These are phyloP conservation scores for Drosophila pseudoananassae DNA, from an alignment of 1,140 invertebrate genomes.

Conservation along the genomic window DNA sequence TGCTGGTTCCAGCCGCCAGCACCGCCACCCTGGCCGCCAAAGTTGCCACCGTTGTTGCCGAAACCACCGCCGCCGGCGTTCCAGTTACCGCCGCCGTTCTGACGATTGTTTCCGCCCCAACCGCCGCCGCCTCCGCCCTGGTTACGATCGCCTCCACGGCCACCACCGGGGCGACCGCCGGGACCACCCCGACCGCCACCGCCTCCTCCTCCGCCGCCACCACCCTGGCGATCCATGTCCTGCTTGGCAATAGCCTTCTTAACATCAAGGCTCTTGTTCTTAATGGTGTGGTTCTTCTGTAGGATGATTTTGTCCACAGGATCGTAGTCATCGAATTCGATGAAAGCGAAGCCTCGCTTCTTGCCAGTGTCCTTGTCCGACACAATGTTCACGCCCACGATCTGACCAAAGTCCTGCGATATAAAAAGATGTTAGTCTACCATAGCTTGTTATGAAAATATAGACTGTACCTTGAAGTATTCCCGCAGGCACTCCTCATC, in stretches of 20 bases:
- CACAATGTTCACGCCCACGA: slow-evolving; percentile 94
- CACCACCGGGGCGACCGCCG: slow-evolving; percentile 50
- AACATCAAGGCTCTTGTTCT: slow-evolving; percentile 91
- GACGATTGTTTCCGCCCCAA: slow-evolving; percentile 70
- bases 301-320: slow-evolving; percentile 97
- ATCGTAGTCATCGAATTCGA: slow-evolving; percentile 98
- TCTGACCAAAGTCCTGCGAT: slow-evolving; percentile 89
- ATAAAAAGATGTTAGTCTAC: not conserved
- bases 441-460: not conserved
- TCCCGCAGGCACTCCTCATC: slow-evolving; percentile 94
- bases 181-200: slow-evolving; percentile 49
- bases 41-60: slow-evolving; percentile 72
- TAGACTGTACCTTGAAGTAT: slow-evolving; percentile 88
- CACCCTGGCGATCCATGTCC: slow-evolving; percentile 87
- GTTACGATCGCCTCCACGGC: slow-evolving; percentile 62
- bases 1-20: slow-evolving; percentile 74
- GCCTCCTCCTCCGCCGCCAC: slow-evolving; percentile 58
- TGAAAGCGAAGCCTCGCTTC: slow-evolving; percentile 97
- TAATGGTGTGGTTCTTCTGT: slow-evolving; percentile 90
- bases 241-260: slow-evolving; percentile 91
- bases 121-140: slow-evolving; percentile 65
- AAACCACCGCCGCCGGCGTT: slow-evolving; percentile 84
- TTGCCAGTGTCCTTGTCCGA: slow-evolving; percentile 96
- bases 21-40: slow-evolving; percentile 54
- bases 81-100: slow-evolving; percentile 84